Evolutionary conservation across 2,797 vertebrate genomes (phyloP), one percentile per base, ranked within the genome.

Genomic region (Malacoctenus gilli): DNA sequence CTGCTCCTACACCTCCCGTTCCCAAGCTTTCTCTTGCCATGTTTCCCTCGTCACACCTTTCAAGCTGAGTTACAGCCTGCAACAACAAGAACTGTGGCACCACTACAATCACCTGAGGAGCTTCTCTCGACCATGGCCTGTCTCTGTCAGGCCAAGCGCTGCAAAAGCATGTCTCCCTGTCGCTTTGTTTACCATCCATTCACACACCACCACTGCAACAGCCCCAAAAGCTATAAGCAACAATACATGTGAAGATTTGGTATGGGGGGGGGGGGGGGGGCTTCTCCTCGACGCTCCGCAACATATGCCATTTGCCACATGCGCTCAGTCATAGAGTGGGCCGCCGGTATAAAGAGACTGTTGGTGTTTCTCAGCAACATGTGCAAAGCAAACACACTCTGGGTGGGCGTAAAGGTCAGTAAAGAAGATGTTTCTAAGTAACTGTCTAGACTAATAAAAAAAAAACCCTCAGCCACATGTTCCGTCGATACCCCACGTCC

Each of bases 11-110:
- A n/a, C 34, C n/a, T 20, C 19, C 40, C 42, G 59, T 47, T 43
- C 13, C 43, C 18, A 37, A 42, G 14, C 54, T 47, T 60, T 30
- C 32, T 18, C 43, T 13, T 31, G 54, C 51, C 48, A 59, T 47
- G 54, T 75, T 83, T 42, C 37, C 39, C 43, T 32, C 35, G 61
- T 86, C 83, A 82, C 85, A 84, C 79, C 72, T 82, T 80, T 86
- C 80, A 83, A 77, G 75, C 71, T 75, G 67, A 78, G 76, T 80
- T 84, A 77, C 80, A 78, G 58, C 58, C 73, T 72, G 68, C 50
- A 40, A 73, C 57, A 68, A 80, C 57, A 72, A 70, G 38, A 68
- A 69, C 70, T 63, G 56, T 64, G 53, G 71, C 56, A 41, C 60
- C 43, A 63, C 70, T 56, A 66, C 77, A 54, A 66, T 75, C 84